Evolutionary conservation across 2,113 vertebrate species (phyloP).

Genomic region (Eleginops maclovinus): DNA sequence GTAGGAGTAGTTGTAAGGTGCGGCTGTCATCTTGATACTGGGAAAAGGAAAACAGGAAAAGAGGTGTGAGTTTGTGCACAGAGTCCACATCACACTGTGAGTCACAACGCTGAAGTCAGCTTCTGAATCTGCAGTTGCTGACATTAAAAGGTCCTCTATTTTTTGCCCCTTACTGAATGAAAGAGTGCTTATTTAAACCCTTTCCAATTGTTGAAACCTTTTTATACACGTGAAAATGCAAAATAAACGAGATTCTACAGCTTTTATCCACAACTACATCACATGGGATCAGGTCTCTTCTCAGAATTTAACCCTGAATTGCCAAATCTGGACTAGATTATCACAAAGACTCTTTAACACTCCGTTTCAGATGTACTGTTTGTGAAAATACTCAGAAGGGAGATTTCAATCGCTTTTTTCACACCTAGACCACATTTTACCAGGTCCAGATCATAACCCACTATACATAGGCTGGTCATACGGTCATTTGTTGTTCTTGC

Average conservation of each 20-base stretch:
- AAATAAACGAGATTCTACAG: too few species aligned
- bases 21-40: conserved; percentile 95
- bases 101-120: not conserved
- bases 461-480: not conserved
- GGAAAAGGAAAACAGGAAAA: not conserved
- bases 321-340: too few species aligned
- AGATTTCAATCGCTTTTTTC: not conserved
- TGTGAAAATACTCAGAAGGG: not conserved
- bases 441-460: not conserved
- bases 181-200: not conserved
- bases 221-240: too few species aligned
- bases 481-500: too few species aligned
- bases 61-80: not conserved
- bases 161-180: not conserved
- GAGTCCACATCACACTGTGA: not conserved
- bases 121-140: too few species aligned
- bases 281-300: too few species aligned
- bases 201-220: too few species aligned
- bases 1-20: conserved; percentile 99
- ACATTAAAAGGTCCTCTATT: too few species aligned
- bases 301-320: too few species aligned
- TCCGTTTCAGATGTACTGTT: not conserved
- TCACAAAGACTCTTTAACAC: too few species aligned
- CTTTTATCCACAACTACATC: too few species aligned
- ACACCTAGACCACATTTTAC: not conserved